Evolutionary conservation across 2,113 vertebrate species (phyloP).

Genomic region (Macquaria australasica): DNA sequence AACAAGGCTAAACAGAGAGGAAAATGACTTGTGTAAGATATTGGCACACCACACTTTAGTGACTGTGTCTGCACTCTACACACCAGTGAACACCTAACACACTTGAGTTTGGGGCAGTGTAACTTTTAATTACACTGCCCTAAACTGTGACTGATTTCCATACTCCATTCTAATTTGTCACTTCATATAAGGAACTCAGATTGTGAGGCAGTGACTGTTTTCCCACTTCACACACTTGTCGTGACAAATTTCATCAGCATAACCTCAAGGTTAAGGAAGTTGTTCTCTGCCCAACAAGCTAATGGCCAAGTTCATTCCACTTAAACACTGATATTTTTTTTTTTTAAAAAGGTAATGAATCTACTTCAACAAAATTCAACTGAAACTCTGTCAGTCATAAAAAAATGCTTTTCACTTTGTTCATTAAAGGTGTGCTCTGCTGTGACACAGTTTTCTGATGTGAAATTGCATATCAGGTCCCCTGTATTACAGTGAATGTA

Average conservation of each 20-base stretch:
- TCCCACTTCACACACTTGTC: not conserved
- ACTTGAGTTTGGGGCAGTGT: not conserved
- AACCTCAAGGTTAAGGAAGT: slow-evolving; percentile 10
- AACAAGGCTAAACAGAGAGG: slow-evolving; percentile 25
- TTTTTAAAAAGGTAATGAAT: not conserved
- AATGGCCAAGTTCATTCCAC: not conserved
- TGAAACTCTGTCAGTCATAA: not conserved
- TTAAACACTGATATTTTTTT: not conserved
- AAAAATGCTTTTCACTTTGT: not conserved
- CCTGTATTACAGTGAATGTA: slow-evolving; percentile 25
- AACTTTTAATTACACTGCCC: slow-evolving; percentile 33
- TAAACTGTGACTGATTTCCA: slow-evolving; percentile 45
- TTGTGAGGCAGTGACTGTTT: slow-evolving; percentile 18
- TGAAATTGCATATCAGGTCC: slow-evolving; percentile 16
- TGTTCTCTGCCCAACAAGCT: not conserved
- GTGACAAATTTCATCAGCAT: not conserved
- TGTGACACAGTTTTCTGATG: not conserved
- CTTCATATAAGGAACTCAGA: not conserved
- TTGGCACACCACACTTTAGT: slow-evolving; percentile 3
- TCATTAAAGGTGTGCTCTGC: not conserved
- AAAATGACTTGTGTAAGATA: slow-evolving; percentile 3
- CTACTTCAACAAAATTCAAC: not conserved
- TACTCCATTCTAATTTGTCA: slow-evolving; percentile 26
- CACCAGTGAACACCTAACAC: slow-evolving; percentile 38
- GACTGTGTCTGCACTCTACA: slow-evolving; percentile 15